A percentile compares a stretch with the other conserved stretches of the same genome.
Conservation (phyloP, 2,113 vertebrate species). For the Sinosuthora webbiana region DNA sequence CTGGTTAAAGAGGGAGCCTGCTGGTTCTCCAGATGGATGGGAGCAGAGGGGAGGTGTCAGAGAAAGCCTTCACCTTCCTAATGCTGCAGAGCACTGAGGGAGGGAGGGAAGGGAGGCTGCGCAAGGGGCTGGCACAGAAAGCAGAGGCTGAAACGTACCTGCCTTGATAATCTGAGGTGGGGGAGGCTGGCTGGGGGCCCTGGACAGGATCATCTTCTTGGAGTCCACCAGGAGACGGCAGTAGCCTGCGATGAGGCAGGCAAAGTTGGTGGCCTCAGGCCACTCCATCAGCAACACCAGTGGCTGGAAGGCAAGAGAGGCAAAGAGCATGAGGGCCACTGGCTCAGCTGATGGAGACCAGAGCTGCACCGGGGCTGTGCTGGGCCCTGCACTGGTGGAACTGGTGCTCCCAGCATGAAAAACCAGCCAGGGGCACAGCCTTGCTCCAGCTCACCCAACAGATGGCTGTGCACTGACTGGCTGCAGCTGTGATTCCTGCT, state of each 20-base stretch:
- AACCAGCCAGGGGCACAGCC: background rate
- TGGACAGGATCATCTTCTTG: slow-evolving; percentile 90
- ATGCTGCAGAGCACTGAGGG: background rate
- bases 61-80: background rate
- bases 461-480: background rate
- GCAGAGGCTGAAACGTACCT: slow-evolving; percentile 86
- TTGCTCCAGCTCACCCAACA: background rate
- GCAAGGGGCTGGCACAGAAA: slow-evolving; percentile 14
- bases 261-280: slow-evolving; percentile 96
- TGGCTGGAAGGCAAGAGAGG: slow-evolving; percentile 76
- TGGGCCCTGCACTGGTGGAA: background rate
- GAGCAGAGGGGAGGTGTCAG: background rate
- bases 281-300: slow-evolving; percentile 97
- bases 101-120: background rate
- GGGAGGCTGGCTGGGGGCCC: slow-evolving; percentile 80
- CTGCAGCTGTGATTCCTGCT: background rate
- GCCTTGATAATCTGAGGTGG: slow-evolving; percentile 91
- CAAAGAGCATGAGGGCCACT: fast-evolving
- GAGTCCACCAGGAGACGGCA: slow-evolving; percentile 96
- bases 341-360: background rate
- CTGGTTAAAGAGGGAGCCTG: background rate
- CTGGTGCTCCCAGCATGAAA: background rate
- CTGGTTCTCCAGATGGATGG: background rate
- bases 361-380: background rate
- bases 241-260: slow-evolving; percentile 96